These are phyloP conservation scores for Oreochromis spilurus DNA, from an alignment of 2,113 vertebrate species.

Conservation along the genomic window DNA sequence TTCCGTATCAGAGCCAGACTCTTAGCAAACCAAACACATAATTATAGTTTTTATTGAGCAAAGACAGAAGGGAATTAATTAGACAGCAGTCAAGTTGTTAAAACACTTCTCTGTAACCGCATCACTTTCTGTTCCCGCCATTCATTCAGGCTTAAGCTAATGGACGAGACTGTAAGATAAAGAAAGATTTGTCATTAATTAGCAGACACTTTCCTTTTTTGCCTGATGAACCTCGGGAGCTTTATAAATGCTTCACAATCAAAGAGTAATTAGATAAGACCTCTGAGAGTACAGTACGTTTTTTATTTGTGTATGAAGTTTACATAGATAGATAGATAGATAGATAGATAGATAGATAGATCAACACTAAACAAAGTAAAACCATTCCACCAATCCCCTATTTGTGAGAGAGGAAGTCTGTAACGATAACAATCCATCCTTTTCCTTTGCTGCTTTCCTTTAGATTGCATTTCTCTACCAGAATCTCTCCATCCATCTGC, in stretches of 20 bases:
- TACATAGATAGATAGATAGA: neutral
- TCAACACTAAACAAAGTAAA: constrained; percentile 2
- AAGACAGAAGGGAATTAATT: constrained; percentile 13
- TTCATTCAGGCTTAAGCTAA: constrained; percentile 16
- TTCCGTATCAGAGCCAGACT: neutral
- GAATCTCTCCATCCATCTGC: constrained; percentile 64
- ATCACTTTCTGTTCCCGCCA: neutral
- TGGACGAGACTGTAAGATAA: neutral
- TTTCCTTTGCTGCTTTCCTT: constrained; percentile 45
- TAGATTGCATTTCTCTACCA: constrained; percentile 59
- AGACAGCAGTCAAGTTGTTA: constrained; percentile 2
- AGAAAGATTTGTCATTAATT: constrained; percentile 21
- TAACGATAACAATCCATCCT: constrained; percentile 60
- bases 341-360: neutral
- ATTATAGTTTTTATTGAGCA: constrained; percentile 12
- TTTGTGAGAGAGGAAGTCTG: constrained; percentile 16
- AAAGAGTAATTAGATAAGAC: constrained; percentile 5
- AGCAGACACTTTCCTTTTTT: constrained; percentile 6
- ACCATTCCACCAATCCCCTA: neutral
- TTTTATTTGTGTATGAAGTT: neutral
- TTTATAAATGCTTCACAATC: constrained; percentile 3
- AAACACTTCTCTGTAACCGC: constrained; percentile 6
- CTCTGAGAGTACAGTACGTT: neutral
- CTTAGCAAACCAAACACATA: constrained; percentile 17
- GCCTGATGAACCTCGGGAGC: constrained; percentile 10